These are phyloP conservation scores for Dolomedes plantarius DNA, from an alignment of 2,888 invertebrate genomes.

Conservation along the genomic window DNA sequence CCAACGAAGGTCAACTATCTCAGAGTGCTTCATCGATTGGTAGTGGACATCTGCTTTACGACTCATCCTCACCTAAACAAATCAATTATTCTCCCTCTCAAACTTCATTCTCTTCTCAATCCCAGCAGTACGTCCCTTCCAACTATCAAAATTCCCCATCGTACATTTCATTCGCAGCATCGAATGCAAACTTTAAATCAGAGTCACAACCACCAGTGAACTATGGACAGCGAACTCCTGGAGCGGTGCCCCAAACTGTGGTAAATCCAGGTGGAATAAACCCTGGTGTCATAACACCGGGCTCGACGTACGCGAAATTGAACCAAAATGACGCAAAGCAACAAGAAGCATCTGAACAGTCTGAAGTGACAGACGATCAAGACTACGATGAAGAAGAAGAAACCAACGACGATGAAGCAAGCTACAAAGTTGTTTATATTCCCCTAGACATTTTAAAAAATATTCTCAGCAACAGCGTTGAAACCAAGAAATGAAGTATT, in stretches of 20 bases:
- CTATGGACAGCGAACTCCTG: not conserved
- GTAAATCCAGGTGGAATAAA: not conserved
- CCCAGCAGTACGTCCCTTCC: not conserved
- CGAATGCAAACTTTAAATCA: not conserved
- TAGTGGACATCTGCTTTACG: slow-evolving; percentile 9
- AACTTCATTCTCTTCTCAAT: not conserved
- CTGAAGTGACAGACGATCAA: not conserved
- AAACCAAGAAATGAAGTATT: slow-evolving; percentile 5
- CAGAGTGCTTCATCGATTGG: not conserved
- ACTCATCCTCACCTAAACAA: slow-evolving; percentile 48
- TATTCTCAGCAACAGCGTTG: slow-evolving; percentile 52
- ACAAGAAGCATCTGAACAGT: not conserved
- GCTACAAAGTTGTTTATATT: slow-evolving; percentile 65
- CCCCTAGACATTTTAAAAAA: slow-evolving; percentile 58
- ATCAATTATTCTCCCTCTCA: slow-evolving; percentile 33
- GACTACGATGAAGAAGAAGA: slow-evolving; percentile 12
- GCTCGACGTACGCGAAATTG: slow-evolving; percentile 24
- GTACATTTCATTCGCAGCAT: slow-evolving; percentile 21
- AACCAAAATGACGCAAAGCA: not conserved
- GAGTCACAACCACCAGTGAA: not conserved
- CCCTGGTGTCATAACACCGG: slow-evolving; percentile 1
- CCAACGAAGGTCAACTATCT: slow-evolving; percentile 1
- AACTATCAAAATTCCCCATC: slow-evolving; percentile 7
- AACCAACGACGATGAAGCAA: slow-evolving; percentile 41
- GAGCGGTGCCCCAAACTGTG: too few relatives aligned